Conservation (phyloP, 2,888 invertebrate genomes). For the Dryococelus australis region DNA sequence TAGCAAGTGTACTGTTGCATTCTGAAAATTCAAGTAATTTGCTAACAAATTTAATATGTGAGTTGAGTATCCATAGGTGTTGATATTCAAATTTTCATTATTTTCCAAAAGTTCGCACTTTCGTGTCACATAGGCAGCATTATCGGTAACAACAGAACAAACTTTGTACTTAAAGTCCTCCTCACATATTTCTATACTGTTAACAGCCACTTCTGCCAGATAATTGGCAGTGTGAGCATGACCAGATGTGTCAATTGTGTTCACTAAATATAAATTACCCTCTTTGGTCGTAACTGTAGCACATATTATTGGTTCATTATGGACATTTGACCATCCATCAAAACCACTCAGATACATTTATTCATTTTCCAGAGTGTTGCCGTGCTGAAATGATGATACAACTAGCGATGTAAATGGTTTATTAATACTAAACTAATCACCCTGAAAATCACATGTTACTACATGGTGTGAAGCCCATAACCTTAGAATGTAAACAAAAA, state of each 20-base stretch:
- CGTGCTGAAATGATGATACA: too few species aligned
- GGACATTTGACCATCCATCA: neutral
- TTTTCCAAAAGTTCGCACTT: neutral
- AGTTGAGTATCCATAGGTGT: neutral
- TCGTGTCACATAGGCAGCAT: neutral
- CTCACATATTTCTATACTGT: slow-evolving; percentile 12
- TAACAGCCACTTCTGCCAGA: too few species aligned
- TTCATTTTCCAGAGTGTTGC: slow-evolving; percentile 19
- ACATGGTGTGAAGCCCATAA: too few species aligned
- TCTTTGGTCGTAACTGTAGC: neutral
- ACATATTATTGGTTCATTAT: slow-evolving; percentile 17
- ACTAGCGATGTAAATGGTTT: too few species aligned
- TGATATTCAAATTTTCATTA: neutral
- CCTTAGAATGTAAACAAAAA: too few species aligned
- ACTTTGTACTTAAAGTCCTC: neutral
- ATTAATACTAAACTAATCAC: too few species aligned
- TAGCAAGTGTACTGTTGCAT: too few species aligned
- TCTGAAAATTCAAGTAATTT: slow-evolving; percentile 24
- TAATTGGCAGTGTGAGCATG: too few species aligned
- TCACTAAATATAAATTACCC: neutral
- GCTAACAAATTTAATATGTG: slow-evolving; percentile 13
- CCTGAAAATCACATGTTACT: too few species aligned
- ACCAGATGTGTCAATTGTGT: too few species aligned
- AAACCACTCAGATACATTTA: neutral
- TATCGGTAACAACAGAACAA: neutral